Evolutionary conservation across 2,888 invertebrate genomes (phyloP), one percentile per base, ranked within the genome.

Genomic region (Heliconius erato): DNA sequence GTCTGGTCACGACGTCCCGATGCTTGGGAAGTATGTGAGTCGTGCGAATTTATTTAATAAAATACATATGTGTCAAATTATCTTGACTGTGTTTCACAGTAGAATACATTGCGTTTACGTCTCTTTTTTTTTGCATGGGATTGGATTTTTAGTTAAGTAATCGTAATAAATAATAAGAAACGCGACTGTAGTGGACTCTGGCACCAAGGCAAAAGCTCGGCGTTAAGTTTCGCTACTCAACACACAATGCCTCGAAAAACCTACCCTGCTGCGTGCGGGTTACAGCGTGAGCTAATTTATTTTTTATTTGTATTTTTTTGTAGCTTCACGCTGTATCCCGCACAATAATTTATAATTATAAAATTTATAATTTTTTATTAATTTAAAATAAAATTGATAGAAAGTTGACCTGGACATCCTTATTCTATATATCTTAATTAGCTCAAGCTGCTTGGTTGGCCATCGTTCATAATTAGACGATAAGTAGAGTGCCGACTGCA

Each of bases 11-110:
- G 81, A 79, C 83, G 78, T 77, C 63, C 40, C 63, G 82, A 68
- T 82, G 23, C 74, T 71, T 68, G 74, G 77, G 71, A 76, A 63
- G 76, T 28, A 54, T 81, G 82, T 71, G 44, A n/a, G 69, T 59
- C 59, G 59, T 23, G 23, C 76, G 79, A 77, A 67, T 83, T 76
- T 79, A 83, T 80, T 82, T 80, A 82, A 83, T 83, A 83, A 80
- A 80, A 77, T 63, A 81, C 77, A 81, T 81, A 49, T 32, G 54
- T 19, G 69, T 71, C 81, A 63, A 81, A 77, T 71, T 26, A 71
- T 74, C 23, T 6, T 59, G 59, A 59, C 32, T 74, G 74, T 74
- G 54, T 74, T 32, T 54, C 49, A 49, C 49, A 74, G 49, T 74
- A 54, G 54, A 74, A 28, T 54, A 28, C 74, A 54, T 32, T 74